Base-by-base conservation (phyloP, 2,888 invertebrate species). In the Bruchidius siliquastri region DNA sequence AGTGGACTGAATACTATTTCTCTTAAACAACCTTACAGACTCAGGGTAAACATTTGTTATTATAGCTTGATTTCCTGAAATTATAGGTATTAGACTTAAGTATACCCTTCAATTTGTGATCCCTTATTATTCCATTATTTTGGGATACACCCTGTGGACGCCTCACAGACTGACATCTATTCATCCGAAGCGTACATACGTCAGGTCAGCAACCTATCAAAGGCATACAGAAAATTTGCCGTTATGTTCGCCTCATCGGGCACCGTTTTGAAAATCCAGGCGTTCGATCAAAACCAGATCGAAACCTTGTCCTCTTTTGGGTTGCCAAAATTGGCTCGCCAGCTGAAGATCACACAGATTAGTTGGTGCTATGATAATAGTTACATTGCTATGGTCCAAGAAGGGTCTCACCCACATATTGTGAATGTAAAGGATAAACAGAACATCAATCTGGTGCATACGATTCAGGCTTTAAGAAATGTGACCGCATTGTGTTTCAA, bases 281-380 rank as follows among this genome's bases (percentile, higher is more conserved):
- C 80, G 18, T 72, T 77, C 2, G 75, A 79, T n/a, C 69, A 74
- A 6, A 22, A 80, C 20, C 73, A 75, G 8, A 49, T 80, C 66
- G 80, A 83, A 72, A 74, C 77, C 20, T 71, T 77, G 8, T 74
- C 80, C n/a, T 82, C 81, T 68, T 75, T 73, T 21, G 80, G 80
- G 0, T 77, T 72, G 66, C 49, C 74, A n/a, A 30, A 71, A 0
- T 75, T 78, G 0, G 8, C 30, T 13, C 18, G 21, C 2, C 26
- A 71, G 21, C 20, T 26, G 3, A 80, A 77, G 71, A 81, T 84
- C 66, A 76, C 74, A 6, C 77, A 81, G n/a, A 69, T 83, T 0
- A 84, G 84, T 18, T 83, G 83, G 82, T 82, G 84, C 68, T 83
- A 83, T 73, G 85, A 85, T 76, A 84, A 85, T 75, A 81, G 78